Conservation (phyloP, 2,113 vertebrate species). For the Anhinga rufa region DNA sequence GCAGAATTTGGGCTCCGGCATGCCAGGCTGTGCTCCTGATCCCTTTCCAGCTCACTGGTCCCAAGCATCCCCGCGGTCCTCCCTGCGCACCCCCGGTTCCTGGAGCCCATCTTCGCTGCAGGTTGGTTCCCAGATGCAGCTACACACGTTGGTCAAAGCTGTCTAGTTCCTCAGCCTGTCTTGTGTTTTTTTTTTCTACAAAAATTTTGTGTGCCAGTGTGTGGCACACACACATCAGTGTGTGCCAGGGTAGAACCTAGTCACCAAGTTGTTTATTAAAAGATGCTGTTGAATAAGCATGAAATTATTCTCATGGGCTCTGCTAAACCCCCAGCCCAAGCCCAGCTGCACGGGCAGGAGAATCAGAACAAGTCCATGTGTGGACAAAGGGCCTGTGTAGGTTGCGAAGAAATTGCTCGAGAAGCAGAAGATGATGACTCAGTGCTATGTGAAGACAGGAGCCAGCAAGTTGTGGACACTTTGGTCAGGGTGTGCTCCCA, state of each 20-base stretch:
- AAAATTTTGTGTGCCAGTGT: fast-evolving
- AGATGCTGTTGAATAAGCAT: neutral
- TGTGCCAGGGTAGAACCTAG: neutral
- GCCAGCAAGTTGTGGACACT: neutral
- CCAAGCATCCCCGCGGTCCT: neutral
- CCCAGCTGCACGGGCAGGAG: neutral
- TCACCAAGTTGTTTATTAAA: fast-evolving
- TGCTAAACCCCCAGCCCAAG: neutral
- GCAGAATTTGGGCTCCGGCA: neutral
- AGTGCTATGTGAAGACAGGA: neutral
- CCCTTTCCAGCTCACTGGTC: neutral
- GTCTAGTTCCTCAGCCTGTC: neutral
- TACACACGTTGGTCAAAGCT: neutral
- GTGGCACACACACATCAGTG: no score
- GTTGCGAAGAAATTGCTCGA: neutral
- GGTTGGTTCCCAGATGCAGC: neutral
- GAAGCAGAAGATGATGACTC: neutral
- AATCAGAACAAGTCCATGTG: neutral
- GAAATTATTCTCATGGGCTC: neutral
- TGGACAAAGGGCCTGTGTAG: neutral
- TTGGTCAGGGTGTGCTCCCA: neutral
- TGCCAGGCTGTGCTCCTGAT: neutral
- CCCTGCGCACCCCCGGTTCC: neutral
- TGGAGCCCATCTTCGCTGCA: neutral
- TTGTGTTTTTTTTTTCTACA: neutral